A percentile compares a stretch with the other conserved stretches of the same genome.
These are phyloP conservation scores for Meloidogyne hapla DNA, from an alignment of 1,140 invertebrate genomes.

Conservation along the genomic window DNA sequence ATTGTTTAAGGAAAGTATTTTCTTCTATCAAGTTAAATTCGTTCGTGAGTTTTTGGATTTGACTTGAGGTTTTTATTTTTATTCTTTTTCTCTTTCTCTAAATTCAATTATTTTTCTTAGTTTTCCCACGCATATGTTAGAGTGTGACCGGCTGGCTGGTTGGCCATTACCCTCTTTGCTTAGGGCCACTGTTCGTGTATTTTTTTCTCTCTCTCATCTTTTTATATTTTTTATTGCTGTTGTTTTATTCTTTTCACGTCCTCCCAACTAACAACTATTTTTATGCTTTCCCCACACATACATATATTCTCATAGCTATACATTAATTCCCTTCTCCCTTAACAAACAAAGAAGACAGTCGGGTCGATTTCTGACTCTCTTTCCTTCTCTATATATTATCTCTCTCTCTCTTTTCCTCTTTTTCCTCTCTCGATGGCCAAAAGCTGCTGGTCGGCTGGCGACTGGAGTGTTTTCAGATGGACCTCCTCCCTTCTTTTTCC, in stretches of 20 bases:
- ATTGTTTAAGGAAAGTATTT: too few species aligned
- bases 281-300: background rate
- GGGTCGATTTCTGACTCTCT: background rate
- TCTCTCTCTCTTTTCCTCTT: background rate
- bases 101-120: background rate
- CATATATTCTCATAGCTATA: background rate
- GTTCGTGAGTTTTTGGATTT: too few species aligned
- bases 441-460: background rate
- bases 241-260: slow-evolving; percentile 7
- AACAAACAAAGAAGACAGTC: background rate
- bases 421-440: background rate
- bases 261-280: background rate
- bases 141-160: too few species aligned
- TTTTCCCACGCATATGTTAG: background rate
- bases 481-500: background rate
- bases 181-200: background rate
- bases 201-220: background rate
- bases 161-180: too few species aligned
- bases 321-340: background rate
- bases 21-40: too few species aligned
- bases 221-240: background rate
- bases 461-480: background rate
- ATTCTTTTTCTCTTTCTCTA: background rate
- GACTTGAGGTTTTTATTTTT: background rate
- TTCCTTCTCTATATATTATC: too few species aligned